Base-by-base conservation (phyloP, 1,140 invertebrate genomes). In the Drosophila ercepeae region DNA sequence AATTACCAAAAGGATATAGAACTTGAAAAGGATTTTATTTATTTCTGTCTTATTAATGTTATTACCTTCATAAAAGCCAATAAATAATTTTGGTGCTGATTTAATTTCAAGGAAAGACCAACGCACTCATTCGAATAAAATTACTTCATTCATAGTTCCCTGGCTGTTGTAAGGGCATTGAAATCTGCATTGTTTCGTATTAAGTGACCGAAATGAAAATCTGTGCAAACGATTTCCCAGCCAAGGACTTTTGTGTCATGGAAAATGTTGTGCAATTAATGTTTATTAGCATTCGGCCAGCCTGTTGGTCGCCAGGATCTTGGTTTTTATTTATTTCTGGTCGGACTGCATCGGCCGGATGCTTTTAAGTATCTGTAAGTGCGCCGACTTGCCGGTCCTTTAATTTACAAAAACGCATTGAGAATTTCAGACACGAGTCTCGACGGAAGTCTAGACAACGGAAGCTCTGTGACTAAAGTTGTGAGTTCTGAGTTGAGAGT, bases 391-490 rank as follows among this genome's bases (percentile, higher is more conserved):
- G 23, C 49, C 51, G 29, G 19, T 6, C 32, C 52, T 44, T 61
- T 52, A 34, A 36, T 61, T 48, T 52, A 32, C 49, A 21, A 67
- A 29, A 67, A 29, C 57, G 57, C 51, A 59, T 14, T 68, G 78
- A 49, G 53, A 72, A 53, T 64, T 67, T 71, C 59, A 48, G 65
- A 79, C 70, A 72, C 49, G 58, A 68, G 78, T 86, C 81, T 86
- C 81, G 81, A 86, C 81, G 72, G 82, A 81, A 86, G 81, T 86
- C 81, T 86, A 86, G 81, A 86, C 81, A 55, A 55, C 46, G 44
- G 54, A 46, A 9, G 13, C n/a, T 13, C 3, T 4, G n/a, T 13
- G 34, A 36, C 1, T 5, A 2, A 32, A 32, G n/a, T n/a, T n/a
- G n/a, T n/a, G n/a, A n/a, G n/a, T n/a, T n/a, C n/a, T n/a, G n/a